These are phyloP conservation scores for Drosophila sordidapex DNA, from an alignment of 2,888 invertebrate genomes.

Conservation along the genomic window DNA sequence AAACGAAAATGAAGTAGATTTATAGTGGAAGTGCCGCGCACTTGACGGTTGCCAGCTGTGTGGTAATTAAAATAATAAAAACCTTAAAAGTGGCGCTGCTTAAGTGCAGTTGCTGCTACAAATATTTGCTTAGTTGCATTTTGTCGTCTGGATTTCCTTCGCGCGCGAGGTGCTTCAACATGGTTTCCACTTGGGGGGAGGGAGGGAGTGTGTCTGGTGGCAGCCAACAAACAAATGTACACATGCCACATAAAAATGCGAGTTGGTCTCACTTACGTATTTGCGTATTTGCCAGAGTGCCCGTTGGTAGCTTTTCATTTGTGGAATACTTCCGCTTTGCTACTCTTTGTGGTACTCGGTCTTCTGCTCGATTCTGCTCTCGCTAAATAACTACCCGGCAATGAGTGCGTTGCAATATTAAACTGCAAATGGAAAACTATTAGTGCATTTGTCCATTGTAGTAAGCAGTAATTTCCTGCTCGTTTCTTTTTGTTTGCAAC, in stretches of 20 bases:
- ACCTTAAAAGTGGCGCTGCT: background rate
- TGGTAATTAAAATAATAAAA: background rate
- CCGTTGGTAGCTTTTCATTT: slow-evolving; percentile 33
- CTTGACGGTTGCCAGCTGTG: background rate
- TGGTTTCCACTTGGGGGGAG: no score
- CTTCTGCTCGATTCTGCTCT: slow-evolving; percentile 3
- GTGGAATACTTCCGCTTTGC: slow-evolving; percentile 54
- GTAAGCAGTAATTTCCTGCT: background rate
- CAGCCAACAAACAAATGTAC: background rate
- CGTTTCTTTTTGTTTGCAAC: background rate
- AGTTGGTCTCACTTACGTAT: slow-evolving; percentile 5
- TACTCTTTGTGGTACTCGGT: slow-evolving; percentile 44
- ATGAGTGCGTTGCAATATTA: slow-evolving; percentile 20
- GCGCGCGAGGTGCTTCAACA: background rate
- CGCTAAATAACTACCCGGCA: slow-evolving; percentile 6
- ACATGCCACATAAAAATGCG: background rate
- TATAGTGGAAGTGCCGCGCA: background rate
- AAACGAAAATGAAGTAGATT: background rate
- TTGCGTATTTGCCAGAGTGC: slow-evolving; percentile 17
- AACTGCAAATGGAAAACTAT: background rate
- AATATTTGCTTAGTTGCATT: slow-evolving; percentile 18
- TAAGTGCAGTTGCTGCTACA: background rate
- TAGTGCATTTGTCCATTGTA: slow-evolving; percentile 9
- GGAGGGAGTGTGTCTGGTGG: background rate
- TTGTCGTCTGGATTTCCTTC: slow-evolving; percentile 8